Evolutionary conservation across 1,140 invertebrate genomes (phyloP).

Genomic region (Drosophila prosaltans): DNA sequence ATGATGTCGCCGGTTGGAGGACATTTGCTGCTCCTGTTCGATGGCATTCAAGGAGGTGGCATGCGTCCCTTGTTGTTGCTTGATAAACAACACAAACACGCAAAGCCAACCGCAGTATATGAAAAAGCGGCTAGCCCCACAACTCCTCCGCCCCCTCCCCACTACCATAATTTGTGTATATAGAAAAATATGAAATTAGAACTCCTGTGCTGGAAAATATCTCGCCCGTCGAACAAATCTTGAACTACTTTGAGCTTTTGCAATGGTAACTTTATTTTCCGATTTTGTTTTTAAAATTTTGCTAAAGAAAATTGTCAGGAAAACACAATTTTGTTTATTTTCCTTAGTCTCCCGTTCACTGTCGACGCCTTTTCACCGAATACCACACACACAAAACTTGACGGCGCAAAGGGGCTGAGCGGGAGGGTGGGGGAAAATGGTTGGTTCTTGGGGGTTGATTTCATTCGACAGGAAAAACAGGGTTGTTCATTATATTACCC

Average conservation of each 20-base stretch:
- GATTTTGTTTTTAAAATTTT: background rate
- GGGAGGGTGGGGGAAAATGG: background rate
- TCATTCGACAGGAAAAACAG: conserved; percentile 3
- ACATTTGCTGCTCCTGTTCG: conserved; percentile 38
- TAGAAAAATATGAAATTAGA: background rate
- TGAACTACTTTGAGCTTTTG: no score
- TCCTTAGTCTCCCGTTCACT: conserved; percentile 19
- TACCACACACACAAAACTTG: conserved; percentile 52
- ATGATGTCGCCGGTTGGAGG: conserved; percentile 61
- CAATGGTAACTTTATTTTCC: background rate
- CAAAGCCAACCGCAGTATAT: conserved; percentile 50
- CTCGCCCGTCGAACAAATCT: no score
- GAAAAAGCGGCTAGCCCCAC: conserved; percentile 6
- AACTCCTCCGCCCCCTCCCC: background rate
- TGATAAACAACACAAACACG: conserved; percentile 66
- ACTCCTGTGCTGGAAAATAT: background rate
- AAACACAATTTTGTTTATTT: conserved; percentile 40
- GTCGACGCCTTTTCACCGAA: conserved; percentile 66
- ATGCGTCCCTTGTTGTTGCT: conserved; percentile 23
- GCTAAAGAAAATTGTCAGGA: background rate
- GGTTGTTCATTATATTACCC: conserved; percentile 13
- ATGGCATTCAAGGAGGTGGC: conserved; percentile 67
- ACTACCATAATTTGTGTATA: conserved; percentile 3
- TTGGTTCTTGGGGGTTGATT: conserved; percentile 10
- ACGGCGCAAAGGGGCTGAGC: background rate